phyloP scores from a whole-genome alignment of 1,140 invertebrate genomes.

The Brachionus koreanus region DNA sequence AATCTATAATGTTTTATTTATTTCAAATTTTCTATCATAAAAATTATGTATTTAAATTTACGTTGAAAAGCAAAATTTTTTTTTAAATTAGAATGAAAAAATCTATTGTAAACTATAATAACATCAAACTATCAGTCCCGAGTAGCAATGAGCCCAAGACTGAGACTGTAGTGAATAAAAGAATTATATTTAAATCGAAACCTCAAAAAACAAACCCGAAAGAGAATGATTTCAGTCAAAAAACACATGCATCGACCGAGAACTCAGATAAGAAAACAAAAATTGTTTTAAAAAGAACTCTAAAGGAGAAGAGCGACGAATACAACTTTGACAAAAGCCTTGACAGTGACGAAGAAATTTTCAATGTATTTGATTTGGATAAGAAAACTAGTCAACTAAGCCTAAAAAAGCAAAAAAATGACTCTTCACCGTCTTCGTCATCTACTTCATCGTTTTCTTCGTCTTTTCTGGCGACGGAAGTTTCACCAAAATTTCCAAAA shows the following conservation, averaged over 20 bases:
- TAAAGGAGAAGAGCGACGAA: neutral
- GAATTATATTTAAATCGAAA: constrained; percentile 21
- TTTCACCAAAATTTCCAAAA: neutral
- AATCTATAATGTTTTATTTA: neutral
- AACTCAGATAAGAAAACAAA: neutral
- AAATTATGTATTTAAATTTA: neutral
- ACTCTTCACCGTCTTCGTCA: neutral
- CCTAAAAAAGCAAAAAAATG: constrained; percentile 1
- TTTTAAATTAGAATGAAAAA: constrained; percentile 17
- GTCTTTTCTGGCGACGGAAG: neutral
- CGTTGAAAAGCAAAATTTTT: neutral
- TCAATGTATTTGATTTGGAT: constrained; percentile 17
- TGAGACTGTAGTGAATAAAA: neutral
- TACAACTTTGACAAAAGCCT: neutral
- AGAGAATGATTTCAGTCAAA: neutral
- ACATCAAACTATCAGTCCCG: neutral
- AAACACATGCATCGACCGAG: neutral
- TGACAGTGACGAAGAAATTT: constrained; percentile 12
- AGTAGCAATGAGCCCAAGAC: neutral
- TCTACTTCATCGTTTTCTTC: neutral
- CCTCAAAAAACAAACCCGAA: neutral
- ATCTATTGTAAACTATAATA: constrained; percentile 7
- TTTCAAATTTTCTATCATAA: neutral
- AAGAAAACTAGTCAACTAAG: neutral
- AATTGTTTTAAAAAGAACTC: neutral